These are phyloP conservation scores for Drosophila rhopaloa DNA, from an alignment of 1,140 invertebrate species.

Conservation along the genomic window DNA sequence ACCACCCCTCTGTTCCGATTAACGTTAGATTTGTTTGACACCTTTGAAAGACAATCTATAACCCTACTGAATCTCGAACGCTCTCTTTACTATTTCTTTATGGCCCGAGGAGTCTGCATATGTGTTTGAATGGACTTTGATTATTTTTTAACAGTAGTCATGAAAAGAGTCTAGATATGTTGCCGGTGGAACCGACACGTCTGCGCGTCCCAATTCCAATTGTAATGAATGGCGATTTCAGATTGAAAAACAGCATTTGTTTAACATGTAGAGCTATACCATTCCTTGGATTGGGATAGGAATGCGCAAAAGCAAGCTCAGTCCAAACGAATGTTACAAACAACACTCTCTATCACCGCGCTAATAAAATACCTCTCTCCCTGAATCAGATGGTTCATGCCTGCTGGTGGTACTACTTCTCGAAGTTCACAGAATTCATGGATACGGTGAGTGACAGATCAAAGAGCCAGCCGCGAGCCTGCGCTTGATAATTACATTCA, in stretches of 20 bases:
- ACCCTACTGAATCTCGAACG: constrained; percentile 10
- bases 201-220: constrained; percentile 10
- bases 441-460: constrained; percentile 92
- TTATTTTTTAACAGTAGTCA: constrained; percentile 35
- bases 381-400: constrained; percentile 92
- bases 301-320: constrained; percentile 1
- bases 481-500: constrained; percentile 11
- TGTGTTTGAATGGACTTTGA: constrained; percentile 47
- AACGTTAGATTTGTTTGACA: constrained; percentile 8
- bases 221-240: neutral
- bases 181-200: constrained; percentile 24
- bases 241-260: neutral
- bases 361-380: constrained; percentile 38
- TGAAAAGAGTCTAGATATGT: constrained; percentile 1
- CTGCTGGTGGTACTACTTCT: constrained; percentile 99
- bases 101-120: constrained; percentile 57
- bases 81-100: constrained; percentile 7
- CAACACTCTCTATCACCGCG: neutral
- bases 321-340: constrained; percentile 15
- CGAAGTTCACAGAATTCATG: constrained; percentile 97
- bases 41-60: constrained; percentile 11
- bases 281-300: constrained; percentile 2
- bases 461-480: constrained; percentile 1
- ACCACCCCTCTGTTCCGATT: constrained; percentile 2
- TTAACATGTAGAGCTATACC: neutral